Evolutionary conservation across 2,888 invertebrate species (phyloP).

Genomic region (Smittia aterrima): DNA sequence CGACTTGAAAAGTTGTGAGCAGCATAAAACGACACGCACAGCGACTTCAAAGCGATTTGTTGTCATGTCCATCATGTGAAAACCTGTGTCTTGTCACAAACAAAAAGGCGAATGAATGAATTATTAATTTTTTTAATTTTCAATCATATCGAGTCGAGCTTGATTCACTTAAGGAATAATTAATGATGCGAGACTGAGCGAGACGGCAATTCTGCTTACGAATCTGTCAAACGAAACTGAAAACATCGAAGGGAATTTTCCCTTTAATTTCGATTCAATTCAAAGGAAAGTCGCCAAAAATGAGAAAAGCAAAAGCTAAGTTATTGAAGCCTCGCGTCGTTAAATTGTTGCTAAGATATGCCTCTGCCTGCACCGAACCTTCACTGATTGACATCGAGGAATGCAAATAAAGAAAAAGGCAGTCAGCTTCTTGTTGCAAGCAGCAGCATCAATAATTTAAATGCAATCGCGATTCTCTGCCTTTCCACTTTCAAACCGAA

Average conservation of each 20-base stretch:
- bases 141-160: neutral
- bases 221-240: neutral
- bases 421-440: neutral
- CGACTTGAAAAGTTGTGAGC: neutral
- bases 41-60: neutral
- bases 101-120: neutral
- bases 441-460: constrained; percentile 40
- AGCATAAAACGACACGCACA: neutral
- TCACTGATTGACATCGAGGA: constrained; percentile 36
- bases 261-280: neutral
- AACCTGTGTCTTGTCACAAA: constrained; percentile 29
- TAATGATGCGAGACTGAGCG: constrained; percentile 25
- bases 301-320: neutral
- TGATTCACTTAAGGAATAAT: constrained; percentile 35
- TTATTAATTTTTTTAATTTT: constrained; percentile 26
- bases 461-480: constrained; percentile 36
- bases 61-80: constrained; percentile 13
- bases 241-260: neutral
- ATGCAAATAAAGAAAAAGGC: constrained; percentile 32
- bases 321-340: constrained; percentile 12
- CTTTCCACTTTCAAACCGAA: neutral
- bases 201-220: neutral
- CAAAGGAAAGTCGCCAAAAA: neutral
- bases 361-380: neutral
- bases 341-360: constrained; percentile 21